Evolutionary conservation across 2,113 vertebrate genomes (phyloP), one percentile per base, ranked within the genome.

Genomic region (Catagonus wagneri): DNA sequence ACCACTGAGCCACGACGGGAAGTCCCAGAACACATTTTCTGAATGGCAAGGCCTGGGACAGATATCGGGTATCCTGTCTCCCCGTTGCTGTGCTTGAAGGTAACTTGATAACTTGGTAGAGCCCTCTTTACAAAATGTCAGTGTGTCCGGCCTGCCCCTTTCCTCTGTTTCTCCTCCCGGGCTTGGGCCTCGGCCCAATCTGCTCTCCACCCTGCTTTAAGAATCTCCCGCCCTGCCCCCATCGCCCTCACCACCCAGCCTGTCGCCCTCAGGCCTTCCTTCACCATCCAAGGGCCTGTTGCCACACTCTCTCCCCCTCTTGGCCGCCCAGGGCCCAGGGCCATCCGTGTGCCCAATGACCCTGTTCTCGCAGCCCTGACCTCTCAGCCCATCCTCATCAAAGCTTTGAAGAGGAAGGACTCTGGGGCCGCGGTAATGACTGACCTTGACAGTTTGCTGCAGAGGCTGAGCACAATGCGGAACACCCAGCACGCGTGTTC

Each of bases 351-450:
- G 60, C 79, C n/a, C 1, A 36, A 65, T 50, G 63, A 79, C 68
- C 72, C 56, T 5, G 1, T 36, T 92, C 89, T 96, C 85, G 72
- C 61, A 84, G 69, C 52, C 36, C 50, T 78, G 87, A 94, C 71
- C 60, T 96, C 84, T 96, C 84, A 52, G 80, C 25, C 19, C 56
- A 32, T 94, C 54, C n/a, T 44, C 60, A 90, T 90, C 90, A 93
- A 96, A 94, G n/a, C 69, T 94, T 90, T 95, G 50, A 80, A 94
- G 54, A 58, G 71, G 89, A 93, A 93, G 66, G 69, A 83, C 63
- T 93, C 29, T 32, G 54, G 90, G 29, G 17, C 34, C 12, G 27
- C 19, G 68, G 60, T 85, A 71, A 85, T 79, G 86, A 93, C n/a
- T 50, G 75, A 58, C 87, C 44, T 58, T 86, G 63, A 94, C 34